Percentiles rank a stretch among this genome's conserved stretches.
Conservation (phyloP, 2,888 invertebrate genomes). For the Apamea monoglypha region DNA sequence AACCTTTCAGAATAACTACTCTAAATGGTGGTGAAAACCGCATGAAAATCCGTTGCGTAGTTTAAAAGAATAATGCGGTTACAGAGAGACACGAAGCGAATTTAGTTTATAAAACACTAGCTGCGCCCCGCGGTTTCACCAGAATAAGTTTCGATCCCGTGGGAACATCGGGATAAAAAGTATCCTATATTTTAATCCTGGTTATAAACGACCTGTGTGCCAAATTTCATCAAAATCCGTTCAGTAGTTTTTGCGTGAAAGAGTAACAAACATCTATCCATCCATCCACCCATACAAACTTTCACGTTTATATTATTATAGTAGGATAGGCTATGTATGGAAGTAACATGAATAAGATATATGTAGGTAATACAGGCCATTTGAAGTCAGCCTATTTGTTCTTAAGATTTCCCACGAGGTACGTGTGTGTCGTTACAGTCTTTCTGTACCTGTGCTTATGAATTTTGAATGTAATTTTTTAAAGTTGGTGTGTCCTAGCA, state of each 20-base stretch:
- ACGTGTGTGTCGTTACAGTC: neutral
- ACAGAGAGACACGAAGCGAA: neutral
- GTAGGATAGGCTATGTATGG: too few species aligned
- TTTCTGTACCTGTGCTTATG: slow-evolving; percentile 24
- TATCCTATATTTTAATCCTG: too few species aligned
- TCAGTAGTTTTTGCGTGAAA: too few species aligned
- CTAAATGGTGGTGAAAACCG: too few species aligned
- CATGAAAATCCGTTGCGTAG: neutral
- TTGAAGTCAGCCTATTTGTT: slow-evolving; percentile 38
- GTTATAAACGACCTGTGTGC: too few species aligned
- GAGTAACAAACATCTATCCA: too few species aligned
- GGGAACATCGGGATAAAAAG: too few species aligned
- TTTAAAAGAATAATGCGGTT: neutral
- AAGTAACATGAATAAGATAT: slow-evolving; percentile 36
- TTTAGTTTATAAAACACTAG: neutral
- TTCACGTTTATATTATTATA: too few species aligned
- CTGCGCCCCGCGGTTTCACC: too few species aligned
- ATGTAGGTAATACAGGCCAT: slow-evolving; percentile 18
- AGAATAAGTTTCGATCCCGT: too few species aligned
- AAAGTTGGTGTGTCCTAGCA: slow-evolving; percentile 11
- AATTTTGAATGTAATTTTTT: slow-evolving; percentile 47
- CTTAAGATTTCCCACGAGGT: slow-evolving; percentile 51
- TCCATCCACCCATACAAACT: too few species aligned
- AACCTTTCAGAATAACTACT: neutral
- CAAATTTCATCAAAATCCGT: too few species aligned